Conservation (phyloP, 2,113 vertebrate genomes). For the Melanerpes formicivorus region DNA sequence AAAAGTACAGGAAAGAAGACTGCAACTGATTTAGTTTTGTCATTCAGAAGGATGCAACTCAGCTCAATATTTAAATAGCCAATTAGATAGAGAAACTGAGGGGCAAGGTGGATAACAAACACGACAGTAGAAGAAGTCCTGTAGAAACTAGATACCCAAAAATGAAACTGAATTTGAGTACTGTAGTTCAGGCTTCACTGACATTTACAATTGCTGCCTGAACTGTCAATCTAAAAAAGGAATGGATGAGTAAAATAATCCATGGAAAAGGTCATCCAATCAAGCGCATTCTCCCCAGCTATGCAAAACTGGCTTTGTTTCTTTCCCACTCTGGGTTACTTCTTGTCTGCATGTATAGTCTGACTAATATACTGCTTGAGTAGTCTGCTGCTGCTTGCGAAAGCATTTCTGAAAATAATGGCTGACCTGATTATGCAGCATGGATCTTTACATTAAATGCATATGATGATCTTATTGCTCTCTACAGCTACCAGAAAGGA, state of each 20-base stretch:
- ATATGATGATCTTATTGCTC: background rate
- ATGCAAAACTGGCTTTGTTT: background rate
- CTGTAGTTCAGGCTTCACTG: background rate
- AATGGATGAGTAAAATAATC: background rate
- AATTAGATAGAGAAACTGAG: background rate
- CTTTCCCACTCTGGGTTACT: background rate
- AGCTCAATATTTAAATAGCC: background rate
- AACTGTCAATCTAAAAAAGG: background rate
- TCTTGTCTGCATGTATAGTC: background rate
- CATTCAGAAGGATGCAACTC: background rate
- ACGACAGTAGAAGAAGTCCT: background rate
- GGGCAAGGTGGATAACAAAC: background rate
- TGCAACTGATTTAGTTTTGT: background rate
- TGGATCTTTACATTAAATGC: background rate
- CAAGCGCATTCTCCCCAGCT: background rate
- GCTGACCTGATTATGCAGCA: background rate
- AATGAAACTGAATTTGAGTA: background rate
- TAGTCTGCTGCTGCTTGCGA: background rate
- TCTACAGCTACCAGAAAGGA: too few relatives aligned
- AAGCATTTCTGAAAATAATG: conserved; percentile 9
- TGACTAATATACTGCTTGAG: background rate
- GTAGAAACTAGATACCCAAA: background rate
- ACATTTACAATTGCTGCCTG: background rate
- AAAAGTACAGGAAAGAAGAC: background rate
- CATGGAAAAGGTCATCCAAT: background rate